Percentiles rank a stretch among this genome's conserved stretches.
Conservation (phyloP, 2,113 vertebrate species). For the Symphodus melops region DNA sequence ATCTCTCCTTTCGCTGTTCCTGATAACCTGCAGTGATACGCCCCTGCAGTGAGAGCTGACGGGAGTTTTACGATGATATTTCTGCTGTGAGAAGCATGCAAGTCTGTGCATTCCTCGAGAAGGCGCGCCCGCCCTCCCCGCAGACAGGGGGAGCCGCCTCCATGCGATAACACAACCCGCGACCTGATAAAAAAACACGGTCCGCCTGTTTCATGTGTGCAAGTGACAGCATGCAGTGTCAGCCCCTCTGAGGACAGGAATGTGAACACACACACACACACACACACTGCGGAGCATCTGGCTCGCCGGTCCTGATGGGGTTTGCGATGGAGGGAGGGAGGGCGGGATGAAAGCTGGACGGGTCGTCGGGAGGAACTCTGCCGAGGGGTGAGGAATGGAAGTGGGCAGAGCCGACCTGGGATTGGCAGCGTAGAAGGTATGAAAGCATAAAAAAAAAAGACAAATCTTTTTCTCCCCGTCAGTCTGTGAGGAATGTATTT, state of each 20-base stretch:
- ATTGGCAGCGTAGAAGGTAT: background rate
- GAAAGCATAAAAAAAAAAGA: conserved; percentile 12
- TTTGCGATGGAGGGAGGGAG: conserved; percentile 26
- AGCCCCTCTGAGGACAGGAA: conserved; percentile 49
- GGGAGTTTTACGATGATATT: conserved; percentile 34
- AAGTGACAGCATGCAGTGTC: conserved; percentile 47
- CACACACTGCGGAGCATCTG: conserved; percentile 29
- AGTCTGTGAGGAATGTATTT: conserved; percentile 3
- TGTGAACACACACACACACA: conserved; percentile 44
- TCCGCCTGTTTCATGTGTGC: conserved; percentile 7
- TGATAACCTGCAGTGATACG: conserved; percentile 25
- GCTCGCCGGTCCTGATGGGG: conserved; percentile 20
- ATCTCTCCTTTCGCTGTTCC: background rate
- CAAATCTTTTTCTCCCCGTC: background rate
- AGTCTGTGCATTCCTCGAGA: conserved; percentile 48
- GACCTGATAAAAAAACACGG: background rate
- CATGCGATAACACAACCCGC: conserved; percentile 1
- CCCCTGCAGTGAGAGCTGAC: background rate
- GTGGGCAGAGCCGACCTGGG: conserved; percentile 11
- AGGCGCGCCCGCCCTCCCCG: conserved; percentile 51
- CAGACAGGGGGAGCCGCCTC: conserved; percentile 25
- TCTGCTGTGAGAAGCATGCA: conserved; percentile 13
- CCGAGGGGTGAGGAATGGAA: conserved; percentile 31
- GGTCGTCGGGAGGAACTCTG: background rate
- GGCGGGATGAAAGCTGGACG: conserved; percentile 14